Evolutionary conservation across 1,140 invertebrate genomes (phyloP).

Genomic region (Grapholita molesta): DNA sequence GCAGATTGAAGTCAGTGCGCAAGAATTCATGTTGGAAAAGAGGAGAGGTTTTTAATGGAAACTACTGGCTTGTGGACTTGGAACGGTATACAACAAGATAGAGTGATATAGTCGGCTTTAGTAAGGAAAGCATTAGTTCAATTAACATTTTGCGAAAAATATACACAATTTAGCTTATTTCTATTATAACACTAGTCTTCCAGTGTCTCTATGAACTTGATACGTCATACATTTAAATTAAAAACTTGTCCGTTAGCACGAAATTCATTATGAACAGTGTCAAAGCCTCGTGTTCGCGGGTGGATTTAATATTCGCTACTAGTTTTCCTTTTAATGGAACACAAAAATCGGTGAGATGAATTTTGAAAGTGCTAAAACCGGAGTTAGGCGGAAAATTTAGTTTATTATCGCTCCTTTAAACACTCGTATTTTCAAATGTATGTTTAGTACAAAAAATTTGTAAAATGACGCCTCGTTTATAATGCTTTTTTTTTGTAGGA

Average conservation of each 20-base stretch:
- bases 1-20: no score
- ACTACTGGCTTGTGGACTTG: no score
- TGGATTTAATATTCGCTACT: conserved; percentile 28
- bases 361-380: no score
- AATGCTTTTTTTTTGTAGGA: not conserved
- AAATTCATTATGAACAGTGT: conserved; percentile 33
- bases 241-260: conserved; percentile 25
- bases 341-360: not conserved
- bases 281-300: conserved; percentile 20
- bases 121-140: no score
- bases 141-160: no score
- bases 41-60: no score
- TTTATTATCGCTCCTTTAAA: not conserved
- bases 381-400: not conserved
- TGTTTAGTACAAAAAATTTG: not conserved
- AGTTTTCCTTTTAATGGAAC: conserved; percentile 16
- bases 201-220: not conserved
- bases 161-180: not conserved
- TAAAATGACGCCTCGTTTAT: not conserved
- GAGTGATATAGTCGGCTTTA: no score
- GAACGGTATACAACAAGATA: no score
- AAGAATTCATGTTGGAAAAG: no score
- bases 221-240: conserved; percentile 32
- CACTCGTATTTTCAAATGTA: not conserved
- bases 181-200: not conserved